These are phyloP conservation scores for Aplidium turbinatum DNA, from an alignment of 23 tunicate genomes.

Conservation along the genomic window DNA sequence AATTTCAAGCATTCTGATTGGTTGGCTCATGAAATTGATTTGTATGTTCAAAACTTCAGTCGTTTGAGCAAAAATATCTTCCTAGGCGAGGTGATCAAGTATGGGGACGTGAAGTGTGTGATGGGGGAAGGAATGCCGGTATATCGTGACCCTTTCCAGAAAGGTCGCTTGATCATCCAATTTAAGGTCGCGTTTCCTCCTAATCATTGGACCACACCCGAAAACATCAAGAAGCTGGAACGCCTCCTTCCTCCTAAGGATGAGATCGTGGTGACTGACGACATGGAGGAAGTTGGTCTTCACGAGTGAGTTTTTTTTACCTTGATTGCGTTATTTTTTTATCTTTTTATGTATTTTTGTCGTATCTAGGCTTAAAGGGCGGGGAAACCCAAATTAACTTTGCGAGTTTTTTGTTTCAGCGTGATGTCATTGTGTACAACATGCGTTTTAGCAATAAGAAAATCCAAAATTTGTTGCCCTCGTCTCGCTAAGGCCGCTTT, in stretches of 20 bases:
- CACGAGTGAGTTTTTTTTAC: constrained; percentile 43
- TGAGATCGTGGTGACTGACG: constrained; percentile 67
- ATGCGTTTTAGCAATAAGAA: too few relatives aligned
- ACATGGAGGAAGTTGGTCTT: constrained; percentile 89
- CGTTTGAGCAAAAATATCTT: neutral
- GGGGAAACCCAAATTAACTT: too few relatives aligned
- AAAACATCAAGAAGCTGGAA: constrained; percentile 57
- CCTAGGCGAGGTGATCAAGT: constrained; percentile 82
- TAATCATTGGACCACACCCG: constrained; percentile 70
- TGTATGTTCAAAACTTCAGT: neutral
- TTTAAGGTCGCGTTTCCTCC: constrained; percentile 79
- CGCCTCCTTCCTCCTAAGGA: constrained; percentile 77
- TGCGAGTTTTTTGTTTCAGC: too few relatives aligned
- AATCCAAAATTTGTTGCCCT: too few relatives aligned
- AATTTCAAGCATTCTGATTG: neutral
- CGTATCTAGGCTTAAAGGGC: too few relatives aligned
- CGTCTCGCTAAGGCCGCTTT: too few relatives aligned
- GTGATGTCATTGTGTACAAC: too few relatives aligned
- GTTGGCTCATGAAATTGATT: neutral
- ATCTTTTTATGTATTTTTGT: too few relatives aligned
- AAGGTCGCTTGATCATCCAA: constrained; percentile 87
- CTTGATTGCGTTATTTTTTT: too few relatives aligned
- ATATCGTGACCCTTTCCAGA: constrained; percentile 90
- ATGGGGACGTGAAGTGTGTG: constrained; percentile 76
- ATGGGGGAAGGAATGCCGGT: constrained; percentile 99